Percentiles rank a stretch among this genome's conserved stretches.
Conservation (phyloP, 2,888 invertebrate genomes). For the Xestobium rufovillosum region DNA sequence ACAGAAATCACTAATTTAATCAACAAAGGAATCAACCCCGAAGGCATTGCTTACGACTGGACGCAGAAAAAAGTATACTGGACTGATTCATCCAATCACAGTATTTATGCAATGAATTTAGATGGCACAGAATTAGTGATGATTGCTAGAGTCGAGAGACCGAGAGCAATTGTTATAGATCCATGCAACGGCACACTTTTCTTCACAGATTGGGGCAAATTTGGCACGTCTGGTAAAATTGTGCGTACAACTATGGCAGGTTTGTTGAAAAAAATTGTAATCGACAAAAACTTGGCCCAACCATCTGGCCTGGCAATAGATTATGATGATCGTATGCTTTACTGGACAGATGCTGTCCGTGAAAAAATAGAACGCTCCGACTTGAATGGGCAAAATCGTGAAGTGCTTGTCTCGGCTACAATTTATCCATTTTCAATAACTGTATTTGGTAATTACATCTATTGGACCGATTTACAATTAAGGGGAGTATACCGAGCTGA, state of each 20-base stretch:
- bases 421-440: conserved; percentile 95
- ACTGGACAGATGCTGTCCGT: conserved; percentile 95
- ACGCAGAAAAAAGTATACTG: conserved; percentile 95
- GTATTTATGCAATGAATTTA: conserved; percentile 90
- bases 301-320: conserved; percentile 95
- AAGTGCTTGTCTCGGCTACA: conserved; percentile 79
- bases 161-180: conserved; percentile 90
- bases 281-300: conserved; percentile 85
- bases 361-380: conserved; percentile 92
- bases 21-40: conserved; percentile 78
- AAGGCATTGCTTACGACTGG: conserved; percentile 96
- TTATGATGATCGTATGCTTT: conserved; percentile 84
- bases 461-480: conserved; percentile 92
- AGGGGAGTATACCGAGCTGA: conserved; percentile 94
- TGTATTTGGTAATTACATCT: conserved; percentile 82
- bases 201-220: conserved; percentile 94
- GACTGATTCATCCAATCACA: conserved; percentile 93
- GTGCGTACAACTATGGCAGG: conserved; percentile 96
- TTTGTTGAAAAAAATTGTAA: conserved; percentile 77
- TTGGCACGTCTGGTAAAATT: conserved; percentile 89
- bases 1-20: conserved; percentile 60
- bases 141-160: conserved; percentile 88
- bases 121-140: conserved; percentile 82
- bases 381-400: conserved; percentile 78
- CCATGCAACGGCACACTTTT: conserved; percentile 94